Evolutionary conservation across 2,797 vertebrate genomes (phyloP).

Genomic region (Sebastiscus tertius): DNA sequence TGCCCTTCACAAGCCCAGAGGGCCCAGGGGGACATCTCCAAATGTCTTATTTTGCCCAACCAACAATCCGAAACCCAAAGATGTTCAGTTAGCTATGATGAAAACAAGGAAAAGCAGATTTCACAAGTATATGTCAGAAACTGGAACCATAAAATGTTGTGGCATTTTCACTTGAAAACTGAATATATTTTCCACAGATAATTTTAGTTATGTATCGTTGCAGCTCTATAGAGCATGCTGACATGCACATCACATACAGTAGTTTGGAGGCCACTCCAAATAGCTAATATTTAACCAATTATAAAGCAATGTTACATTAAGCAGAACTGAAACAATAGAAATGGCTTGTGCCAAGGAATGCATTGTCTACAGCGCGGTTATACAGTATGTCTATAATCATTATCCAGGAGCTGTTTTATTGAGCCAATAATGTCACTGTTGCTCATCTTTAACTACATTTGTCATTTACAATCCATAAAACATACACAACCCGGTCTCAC

Average conservation of each 20-base stretch:
- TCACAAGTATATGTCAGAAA: neutral
- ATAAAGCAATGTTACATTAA: neutral
- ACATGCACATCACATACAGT: neutral
- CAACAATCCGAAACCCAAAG: neutral
- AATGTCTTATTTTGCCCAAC: neutral
- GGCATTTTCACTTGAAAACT: neutral
- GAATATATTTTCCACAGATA: neutral
- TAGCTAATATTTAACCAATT: neutral
- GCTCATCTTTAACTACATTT: neutral
- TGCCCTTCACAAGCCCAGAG: neutral
- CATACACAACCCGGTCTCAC: too few relatives aligned
- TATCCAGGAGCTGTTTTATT: neutral
- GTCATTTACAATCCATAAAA: neutral
- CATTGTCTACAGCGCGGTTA: neutral
- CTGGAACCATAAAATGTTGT: neutral
- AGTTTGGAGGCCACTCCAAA: neutral
- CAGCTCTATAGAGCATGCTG: neutral
- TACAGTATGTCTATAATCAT: neutral
- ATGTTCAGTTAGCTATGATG: neutral
- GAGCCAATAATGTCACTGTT: neutral
- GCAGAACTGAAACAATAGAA: neutral
- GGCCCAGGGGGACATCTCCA: rapidly evolving
- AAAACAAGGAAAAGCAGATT: neutral
- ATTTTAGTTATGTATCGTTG: neutral
- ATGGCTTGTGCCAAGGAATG: neutral